These are phyloP conservation scores for Myiotriccus ornatus DNA, from an alignment of 2,797 vertebrate genomes.

Conservation along the genomic window DNA sequence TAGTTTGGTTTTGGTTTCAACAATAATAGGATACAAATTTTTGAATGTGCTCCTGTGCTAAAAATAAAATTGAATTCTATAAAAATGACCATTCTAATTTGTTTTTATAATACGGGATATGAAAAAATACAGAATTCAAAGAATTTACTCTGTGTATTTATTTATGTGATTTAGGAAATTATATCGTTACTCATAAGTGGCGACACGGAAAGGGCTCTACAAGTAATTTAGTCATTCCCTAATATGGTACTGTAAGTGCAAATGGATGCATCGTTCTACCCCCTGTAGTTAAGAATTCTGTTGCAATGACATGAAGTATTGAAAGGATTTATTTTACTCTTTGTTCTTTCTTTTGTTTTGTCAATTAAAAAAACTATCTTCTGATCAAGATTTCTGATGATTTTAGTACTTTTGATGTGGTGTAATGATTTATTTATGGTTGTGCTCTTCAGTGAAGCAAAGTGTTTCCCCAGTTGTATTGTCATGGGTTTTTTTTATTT, in stretches of 20 bases:
- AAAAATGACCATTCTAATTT: constrained; percentile 34
- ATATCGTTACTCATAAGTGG: constrained; percentile 79
- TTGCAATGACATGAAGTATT: constrained; percentile 66
- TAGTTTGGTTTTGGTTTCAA: constrained; percentile 39
- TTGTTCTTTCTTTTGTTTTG: constrained; percentile 66
- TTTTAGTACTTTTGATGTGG: constrained; percentile 65
- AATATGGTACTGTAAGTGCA: constrained; percentile 77
- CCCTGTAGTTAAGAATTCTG: constrained; percentile 75
- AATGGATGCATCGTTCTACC: constrained; percentile 75
- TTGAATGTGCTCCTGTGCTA: neutral
- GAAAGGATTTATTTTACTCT: constrained; percentile 75
- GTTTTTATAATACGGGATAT: constrained; percentile 32
- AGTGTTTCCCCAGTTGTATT: neutral
- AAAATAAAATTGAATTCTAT: neutral
- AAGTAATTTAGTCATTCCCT: constrained; percentile 81
- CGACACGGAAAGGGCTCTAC: constrained; percentile 66
- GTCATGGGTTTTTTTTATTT: neutral
- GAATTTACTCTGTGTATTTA: constrained; percentile 74
- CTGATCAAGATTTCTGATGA: constrained; percentile 66
- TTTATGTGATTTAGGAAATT: constrained; percentile 81
- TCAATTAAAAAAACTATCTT: constrained; percentile 68
- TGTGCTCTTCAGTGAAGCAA: constrained; percentile 52
- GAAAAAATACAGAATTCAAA: constrained; percentile 15
- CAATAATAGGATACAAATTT: constrained; percentile 21
- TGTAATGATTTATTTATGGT: constrained; percentile 71